These are phyloP conservation scores for Linnaemya vulpina DNA, from an alignment of 2,888 invertebrate genomes.

Conservation along the genomic window DNA sequence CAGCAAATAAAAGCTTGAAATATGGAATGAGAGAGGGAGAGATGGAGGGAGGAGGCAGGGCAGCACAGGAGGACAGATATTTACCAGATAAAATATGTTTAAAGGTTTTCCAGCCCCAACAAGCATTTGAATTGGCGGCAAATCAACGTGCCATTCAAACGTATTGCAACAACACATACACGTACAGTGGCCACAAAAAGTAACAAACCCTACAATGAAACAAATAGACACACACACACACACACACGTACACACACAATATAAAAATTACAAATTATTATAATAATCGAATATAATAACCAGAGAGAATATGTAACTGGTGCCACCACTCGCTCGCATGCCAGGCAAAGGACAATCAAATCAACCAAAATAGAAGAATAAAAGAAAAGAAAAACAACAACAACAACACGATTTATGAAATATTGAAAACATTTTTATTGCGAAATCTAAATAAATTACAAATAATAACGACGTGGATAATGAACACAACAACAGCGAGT, in stretches of 20 bases:
- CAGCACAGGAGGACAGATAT: neutral
- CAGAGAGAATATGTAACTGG: conserved; percentile 3
- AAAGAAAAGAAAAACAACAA: neutral
- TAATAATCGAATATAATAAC: conserved; percentile 57
- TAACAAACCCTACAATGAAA: conserved; percentile 19
- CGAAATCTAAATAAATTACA: conserved; percentile 70
- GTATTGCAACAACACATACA: too few relatives aligned
- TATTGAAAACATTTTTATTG: conserved; percentile 44
- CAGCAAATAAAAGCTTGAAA: neutral
- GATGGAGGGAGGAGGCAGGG: neutral
- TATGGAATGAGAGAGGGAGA: neutral
- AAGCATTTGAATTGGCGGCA: conserved; percentile 20
- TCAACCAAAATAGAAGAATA: neutral
- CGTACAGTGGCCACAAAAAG: neutral
- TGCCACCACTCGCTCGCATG: neutral
- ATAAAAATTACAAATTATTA: conserved; percentile 59
- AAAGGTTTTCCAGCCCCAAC: conserved; percentile 14
- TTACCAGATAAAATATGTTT: neutral
- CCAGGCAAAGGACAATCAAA: conserved; percentile 35
- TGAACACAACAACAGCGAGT: conserved; percentile 21
- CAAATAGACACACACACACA: conserved; percentile 7
- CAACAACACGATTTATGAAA: conserved; percentile 28
- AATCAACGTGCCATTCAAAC: too few relatives aligned
- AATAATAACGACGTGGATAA: conserved; percentile 67
- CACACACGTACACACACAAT: too few relatives aligned